Percentiles rank a stretch among this genome's conserved stretches.
Conservation (phyloP, 23 tunicate species). For the Halocynthia aurantium region DNA sequence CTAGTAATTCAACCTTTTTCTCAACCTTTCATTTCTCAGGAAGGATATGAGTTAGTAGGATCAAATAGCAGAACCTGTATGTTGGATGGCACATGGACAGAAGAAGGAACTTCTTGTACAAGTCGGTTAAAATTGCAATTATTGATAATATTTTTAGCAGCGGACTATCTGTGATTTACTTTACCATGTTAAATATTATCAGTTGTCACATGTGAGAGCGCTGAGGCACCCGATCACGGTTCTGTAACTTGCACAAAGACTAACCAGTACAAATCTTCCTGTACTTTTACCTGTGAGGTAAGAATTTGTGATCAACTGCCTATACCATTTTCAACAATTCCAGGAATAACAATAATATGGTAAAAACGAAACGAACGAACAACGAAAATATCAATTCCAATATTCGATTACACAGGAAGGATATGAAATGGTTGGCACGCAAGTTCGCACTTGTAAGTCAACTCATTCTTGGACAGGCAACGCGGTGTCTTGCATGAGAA, state of each 20-base stretch:
- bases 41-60: slow-evolving; percentile 29
- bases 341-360: not conserved
- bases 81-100: slow-evolving; percentile 33
- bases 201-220: slow-evolving; percentile 33
- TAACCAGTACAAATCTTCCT: slow-evolving; percentile 30
- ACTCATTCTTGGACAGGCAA: slow-evolving; percentile 62
- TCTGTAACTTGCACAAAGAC: slow-evolving; percentile 17
- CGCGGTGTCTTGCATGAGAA: slow-evolving; percentile 32
- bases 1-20: not conserved
- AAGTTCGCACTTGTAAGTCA: slow-evolving; percentile 45
- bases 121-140: slow-evolving; percentile 8
- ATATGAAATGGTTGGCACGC: slow-evolving; percentile 32
- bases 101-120: slow-evolving; percentile 16
- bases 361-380: too few species aligned
- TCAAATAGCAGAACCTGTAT: slow-evolving; percentile 24
- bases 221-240: slow-evolving; percentile 27
- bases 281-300: slow-evolving; percentile 40
- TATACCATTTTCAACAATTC: not conserved
- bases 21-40: slow-evolving; percentile 9
- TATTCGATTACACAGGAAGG: slow-evolving; percentile 47
- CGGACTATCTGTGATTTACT: not conserved
- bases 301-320: not conserved
- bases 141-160: not conserved
- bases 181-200: not conserved
- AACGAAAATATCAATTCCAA: not conserved